Conservation (phyloP, 2,888 invertebrate species). For the Zhuqinia jingwanae region DNA sequence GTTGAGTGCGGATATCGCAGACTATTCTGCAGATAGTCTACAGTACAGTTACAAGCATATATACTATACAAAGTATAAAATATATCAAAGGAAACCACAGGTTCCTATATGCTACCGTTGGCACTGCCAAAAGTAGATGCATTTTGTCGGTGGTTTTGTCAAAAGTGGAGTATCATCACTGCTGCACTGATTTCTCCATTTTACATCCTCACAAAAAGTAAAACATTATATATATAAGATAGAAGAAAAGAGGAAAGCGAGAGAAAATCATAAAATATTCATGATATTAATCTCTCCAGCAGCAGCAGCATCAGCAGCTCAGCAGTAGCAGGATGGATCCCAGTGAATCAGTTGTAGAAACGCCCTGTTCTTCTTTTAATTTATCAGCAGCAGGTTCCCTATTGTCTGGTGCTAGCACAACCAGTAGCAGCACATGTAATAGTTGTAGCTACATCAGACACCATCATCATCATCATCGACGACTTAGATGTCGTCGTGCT, state of each 20-base stretch:
- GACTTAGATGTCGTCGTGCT: constrained; percentile 49
- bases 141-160: constrained; percentile 29
- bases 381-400: constrained; percentile 10
- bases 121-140: constrained; percentile 6
- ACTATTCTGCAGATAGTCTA: too few relatives aligned
- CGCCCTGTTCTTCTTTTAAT: constrained; percentile 57
- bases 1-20: too few relatives aligned
- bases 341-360: constrained; percentile 42
- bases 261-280: constrained; percentile 51
- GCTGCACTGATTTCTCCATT: constrained; percentile 39
- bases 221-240: too few relatives aligned
- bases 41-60: too few relatives aligned
- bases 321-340: constrained; percentile 35
- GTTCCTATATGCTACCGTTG: not conserved
- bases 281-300: constrained; percentile 56
- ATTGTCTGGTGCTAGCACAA: not conserved
- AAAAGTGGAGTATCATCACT: constrained; percentile 1
- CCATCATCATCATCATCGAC: constrained; percentile 26
- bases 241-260: too few relatives aligned
- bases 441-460: constrained; percentile 60
- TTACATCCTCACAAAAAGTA: not conserved
- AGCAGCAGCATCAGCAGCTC: constrained; percentile 19
- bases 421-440: constrained; percentile 46
- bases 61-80: too few relatives aligned
- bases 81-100: too few relatives aligned